Percentiles rank a stretch among this genome's conserved stretches.
These are phyloP conservation scores for Aphidoletes aphidimyza DNA, from an alignment of 2,888 invertebrate species.

Conservation along the genomic window DNA sequence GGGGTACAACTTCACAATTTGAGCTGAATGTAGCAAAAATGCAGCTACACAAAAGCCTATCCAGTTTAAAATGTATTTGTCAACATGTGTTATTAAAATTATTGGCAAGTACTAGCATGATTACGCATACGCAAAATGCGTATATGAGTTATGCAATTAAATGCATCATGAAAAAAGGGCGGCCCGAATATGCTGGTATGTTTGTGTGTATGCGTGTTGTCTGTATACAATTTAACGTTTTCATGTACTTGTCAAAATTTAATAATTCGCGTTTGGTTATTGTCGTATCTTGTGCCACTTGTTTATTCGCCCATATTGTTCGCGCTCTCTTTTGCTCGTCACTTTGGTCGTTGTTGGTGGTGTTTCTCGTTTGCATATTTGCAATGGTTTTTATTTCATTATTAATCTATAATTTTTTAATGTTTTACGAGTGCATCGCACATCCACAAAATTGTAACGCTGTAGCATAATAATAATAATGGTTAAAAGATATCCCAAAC, in stretches of 20 bases:
- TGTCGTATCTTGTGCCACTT: background rate
- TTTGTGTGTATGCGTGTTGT: too few species aligned
- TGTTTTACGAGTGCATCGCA: background rate
- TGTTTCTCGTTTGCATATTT: background rate
- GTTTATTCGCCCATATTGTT: too few species aligned
- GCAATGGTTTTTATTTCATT: background rate
- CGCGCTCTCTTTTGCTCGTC: background rate
- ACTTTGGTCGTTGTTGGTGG: too few species aligned
- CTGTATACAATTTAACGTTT: background rate
- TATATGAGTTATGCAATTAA: slow-evolving; percentile 12
- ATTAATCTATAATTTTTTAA: slow-evolving; percentile 20
- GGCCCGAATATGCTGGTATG: background rate
- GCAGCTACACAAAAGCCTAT: background rate
- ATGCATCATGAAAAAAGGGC: background rate
- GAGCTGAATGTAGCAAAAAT: slow-evolving; percentile 31
- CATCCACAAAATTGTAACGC: background rate
- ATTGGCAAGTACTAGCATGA: slow-evolving; percentile 12
- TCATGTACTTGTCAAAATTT: slow-evolving; percentile 34
- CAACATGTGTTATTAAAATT: slow-evolving; percentile 31
- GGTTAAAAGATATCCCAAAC: background rate
- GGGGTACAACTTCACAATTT: too few species aligned
- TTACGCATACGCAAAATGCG: background rate
- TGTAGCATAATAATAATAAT: background rate
- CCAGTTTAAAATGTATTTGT: slow-evolving; percentile 24
- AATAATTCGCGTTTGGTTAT: background rate